Conservation (phyloP, 2,888 invertebrate genomes). For the Orthosia incerta region DNA sequence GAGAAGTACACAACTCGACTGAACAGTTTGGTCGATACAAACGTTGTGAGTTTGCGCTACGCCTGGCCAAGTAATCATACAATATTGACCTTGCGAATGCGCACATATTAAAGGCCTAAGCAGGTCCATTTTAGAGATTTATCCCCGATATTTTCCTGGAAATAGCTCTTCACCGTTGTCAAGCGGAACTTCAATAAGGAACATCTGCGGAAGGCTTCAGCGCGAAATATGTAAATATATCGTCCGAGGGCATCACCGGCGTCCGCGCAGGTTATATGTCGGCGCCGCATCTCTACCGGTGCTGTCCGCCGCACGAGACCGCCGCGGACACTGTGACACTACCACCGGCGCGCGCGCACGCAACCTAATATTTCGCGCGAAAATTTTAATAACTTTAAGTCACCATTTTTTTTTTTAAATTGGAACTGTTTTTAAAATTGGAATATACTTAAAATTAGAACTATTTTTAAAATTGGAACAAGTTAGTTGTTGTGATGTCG, state of each 20-base stretch:
- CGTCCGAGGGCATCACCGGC: constrained; percentile 30
- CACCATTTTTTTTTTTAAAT: too few species aligned
- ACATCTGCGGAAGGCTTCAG: constrained; percentile 24
- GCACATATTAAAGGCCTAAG: neutral
- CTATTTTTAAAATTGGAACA: neutral
- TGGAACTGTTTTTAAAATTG: too few species aligned
- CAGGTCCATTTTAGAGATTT: neutral
- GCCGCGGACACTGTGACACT: constrained; percentile 26
- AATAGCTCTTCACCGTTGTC: neutral
- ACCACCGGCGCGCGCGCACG: constrained; percentile 51
- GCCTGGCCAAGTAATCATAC: neutral
- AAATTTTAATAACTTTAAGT: neutral
- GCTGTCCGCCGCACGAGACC: constrained; percentile 26
- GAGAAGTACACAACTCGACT: too few species aligned
- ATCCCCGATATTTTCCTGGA: constrained; percentile 6
- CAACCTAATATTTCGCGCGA: neutral
- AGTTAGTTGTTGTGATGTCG: constrained; percentile 51
- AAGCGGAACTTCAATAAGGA: constrained; percentile 12
- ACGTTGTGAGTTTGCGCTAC: too few species aligned
- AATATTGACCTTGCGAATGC: neutral
- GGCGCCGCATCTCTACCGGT: constrained; percentile 23
- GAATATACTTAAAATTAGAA: too few species aligned
- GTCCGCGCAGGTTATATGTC: constrained; percentile 29
- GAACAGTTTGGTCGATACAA: too few species aligned
- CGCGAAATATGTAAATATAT: constrained; percentile 30